Conservation (phyloP, 2,113 vertebrate species). For the Stomatorhinus ivindoensis region DNA sequence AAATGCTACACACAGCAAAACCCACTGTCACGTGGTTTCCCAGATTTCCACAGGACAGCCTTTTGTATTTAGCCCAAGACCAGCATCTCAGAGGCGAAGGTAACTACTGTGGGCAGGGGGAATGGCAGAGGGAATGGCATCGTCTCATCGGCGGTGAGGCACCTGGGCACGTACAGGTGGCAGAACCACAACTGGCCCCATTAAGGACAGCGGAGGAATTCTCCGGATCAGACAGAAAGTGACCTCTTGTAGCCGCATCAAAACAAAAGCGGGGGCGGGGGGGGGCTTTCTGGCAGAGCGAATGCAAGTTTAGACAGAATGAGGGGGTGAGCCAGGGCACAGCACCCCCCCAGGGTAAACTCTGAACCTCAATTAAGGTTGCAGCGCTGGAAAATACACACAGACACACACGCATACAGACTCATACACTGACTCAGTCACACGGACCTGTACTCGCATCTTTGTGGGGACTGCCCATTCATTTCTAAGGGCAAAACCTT, state of each 20-base stretch:
- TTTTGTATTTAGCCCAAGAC: neutral
- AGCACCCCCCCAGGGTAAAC: neutral
- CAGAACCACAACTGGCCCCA: neutral
- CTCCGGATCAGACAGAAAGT: neutral
- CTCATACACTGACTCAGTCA: too few species aligned
- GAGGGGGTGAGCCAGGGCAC: neutral
- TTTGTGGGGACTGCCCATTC: too few species aligned
- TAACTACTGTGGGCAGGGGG: neutral
- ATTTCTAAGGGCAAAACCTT: too few species aligned
- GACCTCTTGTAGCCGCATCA: neutral
- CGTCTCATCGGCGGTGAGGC: neutral
- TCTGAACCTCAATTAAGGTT: neutral
- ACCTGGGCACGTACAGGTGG: neutral
- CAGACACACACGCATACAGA: neutral
- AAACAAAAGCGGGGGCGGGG: neutral
- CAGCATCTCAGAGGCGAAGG: neutral
- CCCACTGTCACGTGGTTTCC: neutral
- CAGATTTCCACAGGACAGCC: neutral
- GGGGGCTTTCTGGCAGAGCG: neutral
- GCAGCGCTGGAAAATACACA: neutral
- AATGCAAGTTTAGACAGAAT: slow-evolving; percentile 9
- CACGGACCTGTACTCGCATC: too few species aligned
- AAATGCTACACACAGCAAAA: neutral
- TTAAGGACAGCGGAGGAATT: neutral
- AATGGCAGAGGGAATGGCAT: neutral